Conservation (phyloP, 2,113 vertebrate genomes). For the Boleophthalmus pectinirostris region DNA sequence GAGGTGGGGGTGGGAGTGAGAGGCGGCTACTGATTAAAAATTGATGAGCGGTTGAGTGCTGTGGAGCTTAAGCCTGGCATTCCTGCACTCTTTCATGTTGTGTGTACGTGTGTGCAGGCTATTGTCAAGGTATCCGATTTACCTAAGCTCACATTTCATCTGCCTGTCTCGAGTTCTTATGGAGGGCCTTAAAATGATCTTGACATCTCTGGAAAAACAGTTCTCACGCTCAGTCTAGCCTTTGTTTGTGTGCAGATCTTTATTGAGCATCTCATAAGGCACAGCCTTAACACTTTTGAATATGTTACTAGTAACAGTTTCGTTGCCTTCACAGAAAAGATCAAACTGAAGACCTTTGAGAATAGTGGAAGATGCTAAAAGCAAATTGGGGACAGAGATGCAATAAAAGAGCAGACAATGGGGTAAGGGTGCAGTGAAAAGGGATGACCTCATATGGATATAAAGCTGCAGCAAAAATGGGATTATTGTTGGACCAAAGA, state of each 20-base stretch:
- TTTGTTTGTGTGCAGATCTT: not conserved
- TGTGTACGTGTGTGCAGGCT: slow-evolving; percentile 23
- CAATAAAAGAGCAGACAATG: slow-evolving; percentile 12
- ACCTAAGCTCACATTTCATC: slow-evolving; percentile 57
- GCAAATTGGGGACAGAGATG: not conserved
- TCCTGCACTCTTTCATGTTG: slow-evolving; percentile 53
- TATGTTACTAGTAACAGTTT: not conserved
- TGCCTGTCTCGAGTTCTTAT: slow-evolving; percentile 7
- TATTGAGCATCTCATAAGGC: not conserved
- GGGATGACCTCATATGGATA: slow-evolving; percentile 36
- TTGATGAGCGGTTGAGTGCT: slow-evolving; percentile 67
- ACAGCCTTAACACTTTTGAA: not conserved
- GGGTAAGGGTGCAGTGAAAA: slow-evolving; percentile 5
- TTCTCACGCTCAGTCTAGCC: not conserved
- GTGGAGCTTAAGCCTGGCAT: slow-evolving; percentile 60
- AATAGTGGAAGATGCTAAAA: not conserved
- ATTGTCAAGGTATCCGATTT: slow-evolving; percentile 63
- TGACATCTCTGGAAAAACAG: slow-evolving; percentile 15
- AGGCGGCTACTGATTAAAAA: slow-evolving; percentile 68
- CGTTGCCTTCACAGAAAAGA: not conserved
- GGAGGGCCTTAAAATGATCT: slow-evolving; percentile 23
- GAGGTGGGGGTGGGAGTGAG: slow-evolving; percentile 25
- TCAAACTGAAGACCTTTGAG: not conserved
- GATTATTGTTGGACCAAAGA: slow-evolving; percentile 23
- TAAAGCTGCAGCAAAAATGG: slow-evolving; percentile 16